Conservation (phyloP, 2,797 vertebrate genomes). For the Rhodeus uyekii region DNA sequence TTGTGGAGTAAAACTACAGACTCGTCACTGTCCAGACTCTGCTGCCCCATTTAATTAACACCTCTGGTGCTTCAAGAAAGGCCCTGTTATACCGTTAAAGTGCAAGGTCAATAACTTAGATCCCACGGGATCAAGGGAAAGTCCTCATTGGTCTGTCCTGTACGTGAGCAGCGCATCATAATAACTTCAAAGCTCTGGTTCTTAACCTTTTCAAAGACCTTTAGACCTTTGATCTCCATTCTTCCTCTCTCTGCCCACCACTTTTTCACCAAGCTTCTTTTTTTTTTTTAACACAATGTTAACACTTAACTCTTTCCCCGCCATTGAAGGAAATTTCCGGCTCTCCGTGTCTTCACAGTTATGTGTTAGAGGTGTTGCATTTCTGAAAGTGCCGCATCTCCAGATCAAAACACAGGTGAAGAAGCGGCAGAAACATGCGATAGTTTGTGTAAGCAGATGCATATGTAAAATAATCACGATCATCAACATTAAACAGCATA, state of each 20-base stretch:
- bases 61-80: constrained; percentile 18
- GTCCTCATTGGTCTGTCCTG: constrained; percentile 26
- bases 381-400: no score
- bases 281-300: background rate
- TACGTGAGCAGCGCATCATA: constrained; percentile 35
- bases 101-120: constrained; percentile 25
- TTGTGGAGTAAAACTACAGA: constrained; percentile 72
- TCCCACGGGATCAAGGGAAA: constrained; percentile 40
- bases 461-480: no score
- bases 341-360: no score
- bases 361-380: no score
- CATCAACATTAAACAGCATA: no score
- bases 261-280: constrained; percentile 12
- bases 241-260: background rate
- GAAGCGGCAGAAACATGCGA: no score
- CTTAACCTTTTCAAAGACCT: constrained; percentile 21
- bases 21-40: constrained; percentile 47
- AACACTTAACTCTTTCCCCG: background rate
- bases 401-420: no score
- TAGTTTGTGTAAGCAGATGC: no score
- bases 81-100: constrained; percentile 18
- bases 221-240: constrained; percentile 9
- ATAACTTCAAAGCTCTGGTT: constrained; percentile 10
- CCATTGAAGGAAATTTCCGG: no score
- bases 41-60: constrained; percentile 30